A percentile compares a stretch with the other conserved stretches of the same genome.
phyloP scores from a whole-genome alignment of 2,797 vertebrate genomes.

The Danio kyathit region DNA sequence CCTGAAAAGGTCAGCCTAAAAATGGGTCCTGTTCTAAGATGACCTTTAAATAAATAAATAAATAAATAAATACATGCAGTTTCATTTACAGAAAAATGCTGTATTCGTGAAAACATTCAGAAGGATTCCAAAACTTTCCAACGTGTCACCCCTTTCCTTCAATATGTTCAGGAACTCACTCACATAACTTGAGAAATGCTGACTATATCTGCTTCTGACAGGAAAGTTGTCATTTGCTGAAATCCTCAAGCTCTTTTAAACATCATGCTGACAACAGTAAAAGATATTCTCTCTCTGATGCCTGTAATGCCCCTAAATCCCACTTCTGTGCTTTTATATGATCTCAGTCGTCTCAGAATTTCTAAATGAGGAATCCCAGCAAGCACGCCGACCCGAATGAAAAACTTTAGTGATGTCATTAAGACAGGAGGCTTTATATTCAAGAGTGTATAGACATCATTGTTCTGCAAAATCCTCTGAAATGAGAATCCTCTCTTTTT shows the following conservation, averaged over 20 bases:
- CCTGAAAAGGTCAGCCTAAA: not conserved
- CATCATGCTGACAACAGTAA: conserved; percentile 25
- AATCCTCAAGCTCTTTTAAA: conserved; percentile 17
- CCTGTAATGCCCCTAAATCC: conserved; percentile 9
- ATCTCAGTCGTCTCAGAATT: conserved; percentile 7
- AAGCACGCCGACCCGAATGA: not conserved
- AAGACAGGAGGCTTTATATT: not conserved
- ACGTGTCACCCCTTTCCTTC: not conserved
- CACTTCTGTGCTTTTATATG: not conserved
- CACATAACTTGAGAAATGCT: conserved; percentile 15
- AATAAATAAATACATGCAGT: not conserved
- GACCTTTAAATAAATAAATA: conserved; percentile 6
- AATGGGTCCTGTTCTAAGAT: not conserved
- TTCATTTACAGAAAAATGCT: conserved; percentile 17
- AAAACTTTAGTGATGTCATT: conserved; percentile 9
- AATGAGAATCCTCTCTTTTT: conserved; percentile 55
- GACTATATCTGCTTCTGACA: conserved; percentile 6
- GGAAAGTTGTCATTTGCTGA: conserved; percentile 16
- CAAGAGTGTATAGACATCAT: conserved; percentile 2
- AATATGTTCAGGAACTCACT: conserved; percentile 3
- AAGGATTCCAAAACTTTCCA: conserved; percentile 17
- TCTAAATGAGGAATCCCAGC: conserved; percentile 2
- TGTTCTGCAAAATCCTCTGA: conserved; percentile 19
- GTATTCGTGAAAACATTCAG: conserved; percentile 3
- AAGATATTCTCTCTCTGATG: conserved; percentile 15